phyloP scores from a whole-genome alignment of 2,888 invertebrate genomes.

The Parnassius glacialis region DNA sequence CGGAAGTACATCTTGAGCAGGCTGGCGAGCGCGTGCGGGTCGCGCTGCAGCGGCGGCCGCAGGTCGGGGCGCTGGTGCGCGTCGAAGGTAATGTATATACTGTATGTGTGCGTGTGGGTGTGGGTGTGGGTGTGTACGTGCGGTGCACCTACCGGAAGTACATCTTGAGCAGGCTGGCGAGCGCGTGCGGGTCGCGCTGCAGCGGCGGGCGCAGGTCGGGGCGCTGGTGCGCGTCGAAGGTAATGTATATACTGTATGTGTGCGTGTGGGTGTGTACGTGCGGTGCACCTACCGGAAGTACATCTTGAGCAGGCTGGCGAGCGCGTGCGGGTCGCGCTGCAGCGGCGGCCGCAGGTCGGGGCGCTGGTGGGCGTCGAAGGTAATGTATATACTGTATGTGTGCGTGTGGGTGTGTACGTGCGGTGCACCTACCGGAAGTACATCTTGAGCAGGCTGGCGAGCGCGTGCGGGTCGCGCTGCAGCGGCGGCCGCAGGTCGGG shows the following conservation, averaged over 20 bases:
- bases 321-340: conserved; percentile 44
- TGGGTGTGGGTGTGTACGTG: conserved; percentile 79
- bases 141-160: conserved; percentile 88
- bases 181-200: background rate
- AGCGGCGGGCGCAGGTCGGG: conserved; percentile 83
- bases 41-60: conserved; percentile 87
- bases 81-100: conserved; percentile 44
- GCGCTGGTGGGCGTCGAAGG: conserved; percentile 91
- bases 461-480: conserved; percentile 96
- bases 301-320: conserved; percentile 86
- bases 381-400: background rate
- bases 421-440: conserved; percentile 84
- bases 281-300: conserved; percentile 84
- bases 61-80: conserved; percentile 86
- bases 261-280: background rate
- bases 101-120: conserved; percentile 89
- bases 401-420: background rate
- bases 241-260: background rate
- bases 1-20: conserved; percentile 66
- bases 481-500: conserved; percentile 90
- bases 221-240: conserved; percentile 91
- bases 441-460: conserved; percentile 97
- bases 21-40: conserved; percentile 96
- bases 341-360: conserved; percentile 87
- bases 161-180: background rate